Percentiles rank a stretch among this genome's conserved stretches.
phyloP scores from a whole-genome alignment of 2,797 vertebrate species.

The Glossophaga mutica region DNA sequence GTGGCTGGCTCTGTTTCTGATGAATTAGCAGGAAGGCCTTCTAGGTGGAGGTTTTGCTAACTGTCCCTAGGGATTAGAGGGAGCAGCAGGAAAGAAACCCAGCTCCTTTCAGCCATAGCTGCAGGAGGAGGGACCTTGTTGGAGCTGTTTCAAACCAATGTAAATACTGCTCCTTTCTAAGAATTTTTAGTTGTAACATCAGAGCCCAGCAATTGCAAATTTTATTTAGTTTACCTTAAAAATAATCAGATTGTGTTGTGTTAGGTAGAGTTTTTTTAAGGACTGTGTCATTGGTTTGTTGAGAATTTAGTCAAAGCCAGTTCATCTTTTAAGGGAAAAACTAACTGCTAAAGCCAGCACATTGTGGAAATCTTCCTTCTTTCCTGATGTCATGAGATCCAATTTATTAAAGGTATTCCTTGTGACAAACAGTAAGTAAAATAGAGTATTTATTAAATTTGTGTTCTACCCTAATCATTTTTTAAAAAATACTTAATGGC shows the following conservation, averaged over 20 bases:
- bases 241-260: conserved; percentile 29
- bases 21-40: neutral
- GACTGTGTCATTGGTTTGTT: neutral
- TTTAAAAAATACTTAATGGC: neutral
- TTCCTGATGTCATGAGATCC: conserved; percentile 48
- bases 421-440: conserved; percentile 56
- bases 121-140: neutral
- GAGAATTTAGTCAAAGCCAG: conserved; percentile 56
- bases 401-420: conserved; percentile 62
- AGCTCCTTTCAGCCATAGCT: neutral
- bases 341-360: conserved; percentile 26
- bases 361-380: conserved; percentile 39
- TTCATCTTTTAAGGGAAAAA: conserved; percentile 63
- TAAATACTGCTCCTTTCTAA: neutral
- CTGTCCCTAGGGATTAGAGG: neutral
- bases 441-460: conserved; percentile 28
- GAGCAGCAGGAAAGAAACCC: neutral
- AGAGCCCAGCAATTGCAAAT: neutral
- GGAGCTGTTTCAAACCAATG: neutral
- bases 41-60: neutral
- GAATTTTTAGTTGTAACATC: neutral
- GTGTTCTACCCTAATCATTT: neutral
- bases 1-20: neutral
- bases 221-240: conserved; percentile 36
- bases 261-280: neutral